Conservation (phyloP, 2,113 vertebrate genomes). For the Hippolais icterina region DNA sequence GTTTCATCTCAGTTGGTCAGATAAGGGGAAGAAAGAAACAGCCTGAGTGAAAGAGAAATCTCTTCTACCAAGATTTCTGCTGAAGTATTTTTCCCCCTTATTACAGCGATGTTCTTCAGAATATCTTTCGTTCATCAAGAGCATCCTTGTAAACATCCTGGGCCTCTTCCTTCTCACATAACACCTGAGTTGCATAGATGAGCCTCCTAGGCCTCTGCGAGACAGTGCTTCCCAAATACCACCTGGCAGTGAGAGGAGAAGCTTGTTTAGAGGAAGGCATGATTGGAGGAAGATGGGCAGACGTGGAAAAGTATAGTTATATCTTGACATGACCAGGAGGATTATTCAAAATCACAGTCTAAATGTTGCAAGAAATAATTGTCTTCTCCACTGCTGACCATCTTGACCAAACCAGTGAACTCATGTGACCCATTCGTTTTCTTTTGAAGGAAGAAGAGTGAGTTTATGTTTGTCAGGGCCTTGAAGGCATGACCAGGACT, state of each 20-base stretch:
- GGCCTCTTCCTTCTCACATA: background rate
- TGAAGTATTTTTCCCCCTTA: background rate
- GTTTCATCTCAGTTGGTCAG: background rate
- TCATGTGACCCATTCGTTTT: background rate
- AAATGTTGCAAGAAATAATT: background rate
- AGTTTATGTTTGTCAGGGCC: background rate
- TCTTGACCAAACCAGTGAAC: background rate
- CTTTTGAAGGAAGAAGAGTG: background rate
- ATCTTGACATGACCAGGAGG: background rate
- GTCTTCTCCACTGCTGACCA: background rate
- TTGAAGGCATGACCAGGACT: background rate
- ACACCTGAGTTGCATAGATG: background rate
- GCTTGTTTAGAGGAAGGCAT: background rate
- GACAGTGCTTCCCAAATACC: background rate
- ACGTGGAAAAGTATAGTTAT: background rate
- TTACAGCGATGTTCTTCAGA: background rate
- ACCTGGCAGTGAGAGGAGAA: background rate
- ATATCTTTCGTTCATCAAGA: background rate
- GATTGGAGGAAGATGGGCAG: background rate
- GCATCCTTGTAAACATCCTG: background rate
- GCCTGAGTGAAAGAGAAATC: background rate
- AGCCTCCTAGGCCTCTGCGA: background rate
- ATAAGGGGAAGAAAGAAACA: background rate
- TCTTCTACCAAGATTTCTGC: background rate
- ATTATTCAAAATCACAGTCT: background rate